Base-by-base conservation (phyloP, 1,140 invertebrate species). In the Harpegnathos saltator region DNA sequence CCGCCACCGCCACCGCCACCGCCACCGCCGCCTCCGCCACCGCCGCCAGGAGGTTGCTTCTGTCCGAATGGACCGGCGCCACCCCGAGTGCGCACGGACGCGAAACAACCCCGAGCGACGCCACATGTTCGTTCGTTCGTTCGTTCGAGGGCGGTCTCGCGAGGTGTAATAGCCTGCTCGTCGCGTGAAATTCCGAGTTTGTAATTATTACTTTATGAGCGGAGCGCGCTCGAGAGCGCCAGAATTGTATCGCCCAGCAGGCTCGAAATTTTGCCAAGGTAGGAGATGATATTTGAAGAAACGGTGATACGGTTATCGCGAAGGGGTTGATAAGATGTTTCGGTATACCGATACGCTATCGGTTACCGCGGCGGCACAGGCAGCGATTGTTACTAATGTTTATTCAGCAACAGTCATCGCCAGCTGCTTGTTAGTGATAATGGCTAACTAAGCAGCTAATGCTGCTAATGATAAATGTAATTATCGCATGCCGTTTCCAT, bases 141-240 rank as follows among this genome's bases (percentile, higher is more conserved):
- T 54, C 58, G 24, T 59, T 65, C 80, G 71, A 82, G 62, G 52
- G 82, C 74, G 74, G 74, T 83, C 74, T 83, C 73, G 62, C 62
- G 73, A 54, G 73, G 38, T 52, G 62, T 83, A 83, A 83, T 83
- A 74, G 74, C 38, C 52, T 61, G 69, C 54, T 50, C 22, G 54
- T 24, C 24, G 44, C 56, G 24, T 14, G 61, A 56, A 82, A 89
- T 89, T 89, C 85, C 89, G 85, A 90, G 80, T 82, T 85, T 88
- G 87, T 91, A 92, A 93, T 93, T 92, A 93, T 93, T 93, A 93
- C 91, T 93, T 93, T 93, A 93, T 90, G 91, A 92, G 86, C 84
- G 83, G 89, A 87, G 38, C 38, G 38, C 38, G 38, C 38, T 11
- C 38, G 86, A 77, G 91, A 90, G 88, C 68, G 83, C 88, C 88